phyloP scores from a whole-genome alignment of 2,113 vertebrate species.

The Pampusana beccarii region DNA sequence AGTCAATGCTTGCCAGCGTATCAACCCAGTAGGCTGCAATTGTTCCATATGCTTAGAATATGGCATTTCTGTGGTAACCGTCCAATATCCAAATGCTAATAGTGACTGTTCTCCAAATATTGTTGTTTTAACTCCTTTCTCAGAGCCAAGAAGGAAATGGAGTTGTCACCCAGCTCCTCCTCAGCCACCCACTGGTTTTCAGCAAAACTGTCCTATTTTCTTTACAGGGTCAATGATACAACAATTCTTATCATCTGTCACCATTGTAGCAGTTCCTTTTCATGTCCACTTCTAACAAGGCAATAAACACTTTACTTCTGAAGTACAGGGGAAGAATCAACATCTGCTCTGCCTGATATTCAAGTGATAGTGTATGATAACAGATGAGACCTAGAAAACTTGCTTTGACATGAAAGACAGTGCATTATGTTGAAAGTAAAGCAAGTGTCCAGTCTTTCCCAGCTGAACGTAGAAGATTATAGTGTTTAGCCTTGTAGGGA shows the following conservation, averaged over 20 bases:
- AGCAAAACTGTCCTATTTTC: neutral
- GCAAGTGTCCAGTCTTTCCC: neutral
- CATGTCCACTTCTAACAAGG: neutral
- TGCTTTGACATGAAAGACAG: neutral
- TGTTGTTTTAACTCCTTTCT: neutral
- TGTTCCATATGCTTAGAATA: conserved; percentile 58
- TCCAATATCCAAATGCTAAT: conserved; percentile 32
- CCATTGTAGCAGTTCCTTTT: neutral
- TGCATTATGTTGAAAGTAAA: neutral
- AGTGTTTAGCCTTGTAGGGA: neutral
- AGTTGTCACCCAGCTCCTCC: neutral
- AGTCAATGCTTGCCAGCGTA: conserved; percentile 62
- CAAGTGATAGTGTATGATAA: neutral
- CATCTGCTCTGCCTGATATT: neutral
- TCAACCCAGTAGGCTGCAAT: conserved; percentile 56
- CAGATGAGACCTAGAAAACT: neutral
- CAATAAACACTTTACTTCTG: neutral
- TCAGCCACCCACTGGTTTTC: neutral
- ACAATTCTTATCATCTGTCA: neutral
- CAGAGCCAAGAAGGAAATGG: conserved; percentile 15
- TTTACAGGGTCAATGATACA: neutral
- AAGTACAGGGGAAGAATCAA: neutral
- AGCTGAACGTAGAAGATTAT: neutral
- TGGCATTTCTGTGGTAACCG: conserved; percentile 47
- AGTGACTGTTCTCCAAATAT: conserved; percentile 11